Base-by-base conservation (phyloP, 1,140 invertebrate genomes). In the Agraylea sexmaculata region DNA sequence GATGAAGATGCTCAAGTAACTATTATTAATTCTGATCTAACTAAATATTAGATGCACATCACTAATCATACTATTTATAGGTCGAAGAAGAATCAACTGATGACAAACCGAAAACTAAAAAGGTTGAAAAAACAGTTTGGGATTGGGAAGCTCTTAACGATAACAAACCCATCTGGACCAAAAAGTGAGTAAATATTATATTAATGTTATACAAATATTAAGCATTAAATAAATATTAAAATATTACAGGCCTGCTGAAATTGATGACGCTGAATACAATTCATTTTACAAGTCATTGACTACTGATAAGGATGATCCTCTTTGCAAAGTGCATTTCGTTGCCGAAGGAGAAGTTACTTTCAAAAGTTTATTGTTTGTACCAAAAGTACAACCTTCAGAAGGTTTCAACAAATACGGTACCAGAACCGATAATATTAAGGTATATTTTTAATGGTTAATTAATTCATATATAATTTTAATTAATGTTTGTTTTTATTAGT, bases 311-410 rank as follows among this genome's bases (percentile, higher is more conserved):
- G 76, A 83, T 37, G 79, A 85, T 15, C 91, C 91, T 3, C 61
- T 98, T 15, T 74, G 81, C 4, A 83, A 90, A 51, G 82, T 85
- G n/a, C 94, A 98, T 60, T 98, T 99, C 62, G 77, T 92, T 30
- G 94, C 95, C 31, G 95, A 99, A 68, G 95, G 95, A 46, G 95
- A 99, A 69, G 93, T 99, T 1, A 93, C 90, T 2, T 99, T 99
- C 71, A 96, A 96, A 64, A 87, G 92, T 35, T 75, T 99, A 43
- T 66, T 99, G 11, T 99, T 84, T 62, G 79, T 99, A 32, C 93
- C 94, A 4, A 80, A 80, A 59, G 72, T 79, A 12, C 84, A 93
- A 53, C 88, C 91, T 2, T 68, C 77, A n/a, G 92, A 98, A 59
- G 82, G 78, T 46, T 97, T 97, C 71, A 92, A 91, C 60, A 80